phyloP scores from a whole-genome alignment of 53 echinoderm and acorn worm genomes.

The Mesocentrotus franciscanus region DNA sequence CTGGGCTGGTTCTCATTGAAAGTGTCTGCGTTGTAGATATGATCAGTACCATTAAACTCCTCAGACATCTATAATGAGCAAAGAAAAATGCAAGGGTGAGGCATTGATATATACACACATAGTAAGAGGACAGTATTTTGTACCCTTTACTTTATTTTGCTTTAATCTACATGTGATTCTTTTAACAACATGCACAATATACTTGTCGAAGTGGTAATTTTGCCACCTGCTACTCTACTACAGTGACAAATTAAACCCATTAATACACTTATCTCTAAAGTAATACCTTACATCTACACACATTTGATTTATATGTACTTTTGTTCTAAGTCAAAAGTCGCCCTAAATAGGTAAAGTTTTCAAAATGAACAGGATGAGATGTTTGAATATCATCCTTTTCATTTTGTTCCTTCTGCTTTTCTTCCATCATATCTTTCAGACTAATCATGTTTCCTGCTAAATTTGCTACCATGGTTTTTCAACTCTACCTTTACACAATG shows the following conservation, averaged over 20 bases:
- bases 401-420: neutral
- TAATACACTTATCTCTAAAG: no score
- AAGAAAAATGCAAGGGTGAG: neutral
- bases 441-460: neutral
- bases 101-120: neutral
- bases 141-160: no score
- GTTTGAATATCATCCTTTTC: neutral
- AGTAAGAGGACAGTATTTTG: neutral
- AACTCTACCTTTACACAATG: neutral
- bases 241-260: no score
- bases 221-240: no score
- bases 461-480: neutral
- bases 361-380: neutral
- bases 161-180: neutral
- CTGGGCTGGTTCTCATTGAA: constrained; percentile 91
- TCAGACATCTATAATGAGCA: constrained; percentile 62
- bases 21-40: constrained; percentile 89
- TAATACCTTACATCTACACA: no score
- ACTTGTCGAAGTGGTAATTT: no score
- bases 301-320: neutral
- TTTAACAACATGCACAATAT: no score
- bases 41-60: constrained; percentile 89
- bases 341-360: neutral
- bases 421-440: neutral
- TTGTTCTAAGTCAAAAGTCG: neutral